phyloP scores from a whole-genome alignment of 2,797 vertebrate genomes.

The Hirundo rustica region DNA sequence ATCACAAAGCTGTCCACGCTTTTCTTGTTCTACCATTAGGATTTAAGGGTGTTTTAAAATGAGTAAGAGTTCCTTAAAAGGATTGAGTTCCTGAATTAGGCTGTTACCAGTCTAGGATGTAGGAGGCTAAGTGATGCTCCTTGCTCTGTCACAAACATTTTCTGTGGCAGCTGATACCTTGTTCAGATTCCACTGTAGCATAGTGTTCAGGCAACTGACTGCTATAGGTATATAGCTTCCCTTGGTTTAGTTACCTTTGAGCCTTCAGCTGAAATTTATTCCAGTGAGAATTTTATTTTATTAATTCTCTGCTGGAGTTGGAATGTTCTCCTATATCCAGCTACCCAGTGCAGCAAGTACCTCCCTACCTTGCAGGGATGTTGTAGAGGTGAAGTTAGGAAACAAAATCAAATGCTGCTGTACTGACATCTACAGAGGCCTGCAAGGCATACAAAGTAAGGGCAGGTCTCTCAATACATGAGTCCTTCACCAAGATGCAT shows the following conservation, averaged over 20 bases:
- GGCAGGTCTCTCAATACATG: neutral
- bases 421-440: neutral
- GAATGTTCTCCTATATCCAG: neutral
- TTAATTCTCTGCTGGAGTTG: neutral
- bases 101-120: neutral
- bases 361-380: neutral
- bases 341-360: neutral
- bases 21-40: neutral
- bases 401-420: neutral
- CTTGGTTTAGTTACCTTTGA: neutral
- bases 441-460: neutral
- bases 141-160: neutral
- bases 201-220: neutral
- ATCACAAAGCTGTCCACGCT: neutral
- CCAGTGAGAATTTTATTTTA: neutral
- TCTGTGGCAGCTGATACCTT: neutral
- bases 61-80: neutral
- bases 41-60: neutral
- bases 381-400: neutral
- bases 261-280: neutral
- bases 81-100: neutral
- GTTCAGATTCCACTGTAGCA: neutral
- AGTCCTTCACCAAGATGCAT: neutral
- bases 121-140: neutral
- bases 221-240: neutral